Evolutionary conservation across 2,113 vertebrate species (phyloP), one percentile per base, ranked within the genome.

Genomic region (Sebastes fasciatus): DNA sequence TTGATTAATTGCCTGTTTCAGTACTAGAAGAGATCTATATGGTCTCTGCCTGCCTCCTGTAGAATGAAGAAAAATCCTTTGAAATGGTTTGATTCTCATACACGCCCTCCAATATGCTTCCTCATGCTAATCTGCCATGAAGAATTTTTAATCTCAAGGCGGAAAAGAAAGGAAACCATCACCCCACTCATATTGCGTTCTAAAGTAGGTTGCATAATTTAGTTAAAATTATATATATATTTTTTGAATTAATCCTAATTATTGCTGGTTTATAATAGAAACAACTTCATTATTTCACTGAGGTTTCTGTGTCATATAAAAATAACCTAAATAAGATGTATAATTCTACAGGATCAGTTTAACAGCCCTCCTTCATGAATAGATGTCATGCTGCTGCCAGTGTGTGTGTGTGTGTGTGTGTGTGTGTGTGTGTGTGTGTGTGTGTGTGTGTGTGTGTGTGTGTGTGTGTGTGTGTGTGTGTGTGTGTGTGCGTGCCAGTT

Each of bases 71-170:
- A 55, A 64, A 55, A 61, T 73, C 8, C 14, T 60, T 34, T 43
- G 72, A 77, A 61, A 66, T 23, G 9, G 26, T 51, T 14, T 40
- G 26, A 54, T 19, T 55, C 0, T 7, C 69, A 52, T 1, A 42
- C 21, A 8, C 45, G 1, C 54, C 23, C 63, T 49, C 42, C 26
- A 68, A 43, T 40, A 6, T 42, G 17, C 51, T 55, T 54, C 64
- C 42, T 61, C 3, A 3, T 48, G 55, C 68, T 83, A 76, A 92
- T 89, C 87, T 68, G 34, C 83, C 48, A 0, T 81, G 74, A 76
- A 70, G 9, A 86, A 60, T 79, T 68, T 72, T 81, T 88, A 67
- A 89, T 86, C 76, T 78, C 17, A 64, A 72, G 1, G 42, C 2
- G 5, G 12, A 52, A 65, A 70, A 65, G 77, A 69, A 16, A 71